These are phyloP conservation scores for Lithophane socia DNA, from an alignment of 2,888 invertebrate species.

Conservation along the genomic window DNA sequence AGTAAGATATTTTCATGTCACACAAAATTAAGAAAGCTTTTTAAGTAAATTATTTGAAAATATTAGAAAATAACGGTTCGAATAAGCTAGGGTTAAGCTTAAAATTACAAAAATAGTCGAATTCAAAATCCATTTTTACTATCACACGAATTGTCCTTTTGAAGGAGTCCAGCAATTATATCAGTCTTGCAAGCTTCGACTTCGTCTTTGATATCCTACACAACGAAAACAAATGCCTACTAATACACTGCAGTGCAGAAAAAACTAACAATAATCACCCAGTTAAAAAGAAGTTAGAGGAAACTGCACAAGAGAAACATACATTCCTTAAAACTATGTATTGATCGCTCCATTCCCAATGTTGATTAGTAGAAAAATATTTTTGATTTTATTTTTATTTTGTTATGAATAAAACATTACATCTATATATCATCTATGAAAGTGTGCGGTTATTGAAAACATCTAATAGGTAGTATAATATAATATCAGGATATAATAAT, in stretches of 20 bases:
- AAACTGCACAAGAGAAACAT: conserved; percentile 41
- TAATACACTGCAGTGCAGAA: conserved; percentile 50
- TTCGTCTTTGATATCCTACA: conserved; percentile 74
- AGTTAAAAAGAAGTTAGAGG: conserved; percentile 5
- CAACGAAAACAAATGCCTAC: conserved; percentile 48
- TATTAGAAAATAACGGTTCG: conserved; percentile 36
- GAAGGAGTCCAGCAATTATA: conserved; percentile 80
- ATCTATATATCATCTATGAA: conserved; percentile 52
- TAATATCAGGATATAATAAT: conserved; percentile 42
- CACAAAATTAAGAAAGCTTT: conserved; percentile 42
- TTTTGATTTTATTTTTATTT: conserved; percentile 56
- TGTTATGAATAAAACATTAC: conserved; percentile 54
- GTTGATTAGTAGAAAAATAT: conserved; percentile 70
- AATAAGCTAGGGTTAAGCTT: conserved; percentile 71
- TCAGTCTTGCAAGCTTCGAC: conserved; percentile 89
- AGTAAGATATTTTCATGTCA: conserved; percentile 11
- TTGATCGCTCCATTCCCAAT: conserved; percentile 21
- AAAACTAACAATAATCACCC: conserved; percentile 1
- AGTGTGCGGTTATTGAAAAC: conserved; percentile 64
- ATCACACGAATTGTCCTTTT: conserved; percentile 85
- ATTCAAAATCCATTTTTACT: conserved; percentile 77
- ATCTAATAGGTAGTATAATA: conserved; percentile 50
- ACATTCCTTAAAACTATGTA: conserved; percentile 21
- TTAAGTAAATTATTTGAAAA: conserved; percentile 23
- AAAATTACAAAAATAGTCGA: conserved; percentile 83